These are phyloP conservation scores for Cheilinus undulatus DNA, from an alignment of 2,113 vertebrate genomes.

Conservation along the genomic window DNA sequence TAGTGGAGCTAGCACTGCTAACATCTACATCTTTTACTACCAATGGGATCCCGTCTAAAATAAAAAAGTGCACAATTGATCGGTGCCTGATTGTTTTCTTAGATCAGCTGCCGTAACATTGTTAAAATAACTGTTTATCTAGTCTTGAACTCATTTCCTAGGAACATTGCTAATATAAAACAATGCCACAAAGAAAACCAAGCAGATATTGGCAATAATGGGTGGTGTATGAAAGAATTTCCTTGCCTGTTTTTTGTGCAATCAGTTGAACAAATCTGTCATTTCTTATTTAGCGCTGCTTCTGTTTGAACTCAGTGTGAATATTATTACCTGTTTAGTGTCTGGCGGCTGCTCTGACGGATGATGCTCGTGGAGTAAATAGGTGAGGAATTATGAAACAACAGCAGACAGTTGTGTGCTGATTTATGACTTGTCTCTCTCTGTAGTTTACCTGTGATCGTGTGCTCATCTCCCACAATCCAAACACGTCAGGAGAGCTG, in stretches of 20 bases:
- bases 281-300: not conserved
- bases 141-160: too few relatives aligned
- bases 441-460: conserved; percentile 17
- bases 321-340: not conserved
- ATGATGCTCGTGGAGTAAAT: conserved; percentile 7
- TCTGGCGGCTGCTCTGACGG: conserved; percentile 34
- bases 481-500: conserved; percentile 30
- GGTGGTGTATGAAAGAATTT: not conserved
- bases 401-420: conserved; percentile 6
- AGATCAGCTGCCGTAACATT: too few relatives aligned
- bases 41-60: too few relatives aligned
- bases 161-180: too few relatives aligned
- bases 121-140: too few relatives aligned
- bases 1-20: too few relatives aligned
- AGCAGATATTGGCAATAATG: too few relatives aligned
- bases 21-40: too few relatives aligned
- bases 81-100: too few relatives aligned
- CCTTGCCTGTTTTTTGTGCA: not conserved
- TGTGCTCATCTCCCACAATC: conserved; percentile 28
- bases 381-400: conserved; percentile 20
- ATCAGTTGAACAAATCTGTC: not conserved
- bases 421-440: conserved; percentile 1
- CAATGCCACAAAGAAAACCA: too few relatives aligned
- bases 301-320: not conserved
- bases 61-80: too few relatives aligned